These are phyloP conservation scores for Zapus hudsonius DNA, from an alignment of 2,113 vertebrate genomes.

Conservation along the genomic window DNA sequence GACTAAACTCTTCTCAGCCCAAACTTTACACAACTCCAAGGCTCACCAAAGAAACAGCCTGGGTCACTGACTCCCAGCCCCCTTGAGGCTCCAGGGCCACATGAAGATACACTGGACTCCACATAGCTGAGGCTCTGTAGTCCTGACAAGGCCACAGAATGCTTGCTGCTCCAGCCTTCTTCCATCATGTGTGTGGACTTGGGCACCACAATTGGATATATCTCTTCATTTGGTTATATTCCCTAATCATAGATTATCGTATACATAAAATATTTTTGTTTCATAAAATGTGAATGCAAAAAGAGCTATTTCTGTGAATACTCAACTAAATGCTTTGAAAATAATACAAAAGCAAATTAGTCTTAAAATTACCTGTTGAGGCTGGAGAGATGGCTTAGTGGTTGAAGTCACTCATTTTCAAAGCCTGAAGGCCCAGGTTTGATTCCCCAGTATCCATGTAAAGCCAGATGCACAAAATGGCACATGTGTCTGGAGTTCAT, in stretches of 20 bases:
- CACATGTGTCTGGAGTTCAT: too few species aligned
- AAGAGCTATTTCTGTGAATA: background rate
- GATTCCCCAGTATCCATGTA: too few species aligned
- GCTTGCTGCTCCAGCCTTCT: fast-evolving
- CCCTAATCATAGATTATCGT: background rate
- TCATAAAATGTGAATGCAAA: background rate
- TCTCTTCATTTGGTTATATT: background rate
- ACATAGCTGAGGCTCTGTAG: fast-evolving
- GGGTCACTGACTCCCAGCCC: background rate
- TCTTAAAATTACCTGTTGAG: background rate
- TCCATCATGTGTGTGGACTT: fast-evolving
- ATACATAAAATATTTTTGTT: background rate
- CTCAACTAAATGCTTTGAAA: background rate
- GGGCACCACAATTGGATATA: fast-evolving
- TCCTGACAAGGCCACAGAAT: fast-evolving
- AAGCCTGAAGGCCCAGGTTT: too few species aligned
- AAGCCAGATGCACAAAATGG: too few species aligned
- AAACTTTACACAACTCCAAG: background rate
- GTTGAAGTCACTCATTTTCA: too few species aligned
- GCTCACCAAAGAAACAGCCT: background rate
- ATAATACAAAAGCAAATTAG: background rate
- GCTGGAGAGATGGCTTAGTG: too few species aligned
- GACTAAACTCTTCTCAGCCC: background rate
- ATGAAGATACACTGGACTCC: fast-evolving
- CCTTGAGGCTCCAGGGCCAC: background rate